Conservation (phyloP, 2,888 invertebrate species). For the Augochlorella aurata region DNA sequence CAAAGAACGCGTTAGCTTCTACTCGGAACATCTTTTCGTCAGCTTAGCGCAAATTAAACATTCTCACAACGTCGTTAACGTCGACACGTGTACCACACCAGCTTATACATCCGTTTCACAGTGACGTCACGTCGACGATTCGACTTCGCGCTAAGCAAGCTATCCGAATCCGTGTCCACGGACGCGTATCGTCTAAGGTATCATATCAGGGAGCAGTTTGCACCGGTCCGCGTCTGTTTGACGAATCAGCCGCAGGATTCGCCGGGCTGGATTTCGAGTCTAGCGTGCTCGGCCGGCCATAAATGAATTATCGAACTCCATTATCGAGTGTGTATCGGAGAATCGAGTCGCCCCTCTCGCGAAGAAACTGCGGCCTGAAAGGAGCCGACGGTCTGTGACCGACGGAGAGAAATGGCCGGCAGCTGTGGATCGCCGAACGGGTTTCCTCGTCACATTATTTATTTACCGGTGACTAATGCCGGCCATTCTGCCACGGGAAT, state of each 20-base stretch:
- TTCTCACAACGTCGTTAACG: too few species aligned
- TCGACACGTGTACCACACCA: too few species aligned
- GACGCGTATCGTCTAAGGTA: background rate
- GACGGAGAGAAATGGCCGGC: constrained; percentile 44
- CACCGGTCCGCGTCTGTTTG: background rate
- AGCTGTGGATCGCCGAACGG: constrained; percentile 22
- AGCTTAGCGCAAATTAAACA: too few species aligned
- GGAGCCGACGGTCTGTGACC: constrained; percentile 24
- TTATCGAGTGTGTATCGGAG: constrained; percentile 27
- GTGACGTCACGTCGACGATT: too few species aligned
- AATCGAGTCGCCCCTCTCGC: background rate
- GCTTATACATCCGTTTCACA: too few species aligned
- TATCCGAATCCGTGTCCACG: too few species aligned
- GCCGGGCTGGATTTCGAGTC: background rate
- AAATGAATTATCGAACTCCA: constrained; percentile 20
- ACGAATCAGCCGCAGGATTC: background rate
- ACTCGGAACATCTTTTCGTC: too few species aligned
- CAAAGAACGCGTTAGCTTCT: too few species aligned
- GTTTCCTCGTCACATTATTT: constrained; percentile 37
- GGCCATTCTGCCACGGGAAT: constrained; percentile 20
- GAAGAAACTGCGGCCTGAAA: constrained; percentile 19
- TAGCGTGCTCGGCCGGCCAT: background rate
- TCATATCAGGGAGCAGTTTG: background rate
- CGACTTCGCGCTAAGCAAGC: too few species aligned
- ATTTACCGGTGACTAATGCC: constrained; percentile 53